Evolutionary conservation across 2,888 invertebrate species (phyloP), one percentile per base, ranked within the genome.

Genomic region (Mayetiola destructor): DNA sequence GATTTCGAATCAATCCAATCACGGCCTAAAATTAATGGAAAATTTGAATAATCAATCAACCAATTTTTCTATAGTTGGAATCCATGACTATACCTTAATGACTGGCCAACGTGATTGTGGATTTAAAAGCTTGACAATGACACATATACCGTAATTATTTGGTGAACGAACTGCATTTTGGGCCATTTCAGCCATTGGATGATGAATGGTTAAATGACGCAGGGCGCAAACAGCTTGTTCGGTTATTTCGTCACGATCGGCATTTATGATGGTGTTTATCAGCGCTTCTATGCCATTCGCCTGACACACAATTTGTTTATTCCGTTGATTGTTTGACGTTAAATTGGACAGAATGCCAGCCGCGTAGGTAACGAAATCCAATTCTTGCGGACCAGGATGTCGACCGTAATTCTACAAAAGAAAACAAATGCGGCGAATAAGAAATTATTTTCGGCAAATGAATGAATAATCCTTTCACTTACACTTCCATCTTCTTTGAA

Each of bases 211-310:
- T 66, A 99, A 79, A 69, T 99, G 99, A 58, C 99, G 84, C 57
- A 99, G 77, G 57, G 97, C 96, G 74, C 99, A 99, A 14, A 99
- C 92, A 1, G 96, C 96, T n/a, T 99, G 97, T 74, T 99, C 99
- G 1, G 96, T 97, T 67, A 99, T 96, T 75, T 99, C 99, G 71
- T 97, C 97, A 59, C 92, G 83, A 70, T 90, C 93, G 36, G 95
- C 95, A 67, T 86, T 88, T 59, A 87, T 85, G 64, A 90, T 92
- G 4, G 96, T 95, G 63, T 92, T 85, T 8, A 97, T 93, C 12
- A 99, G 79, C 0, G 95, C 94, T 69, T 96, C 95, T 58, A 99
- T 93, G 29, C 99, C 99, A 57, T 94, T 93, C 8, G 92, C 89
- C 73, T 93, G 91, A 74, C 92, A 93, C 5, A 88, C 88, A 2